These are phyloP conservation scores for Invenusta paracnida DNA, from an alignment of 2,888 invertebrate species.

Conservation along the genomic window DNA sequence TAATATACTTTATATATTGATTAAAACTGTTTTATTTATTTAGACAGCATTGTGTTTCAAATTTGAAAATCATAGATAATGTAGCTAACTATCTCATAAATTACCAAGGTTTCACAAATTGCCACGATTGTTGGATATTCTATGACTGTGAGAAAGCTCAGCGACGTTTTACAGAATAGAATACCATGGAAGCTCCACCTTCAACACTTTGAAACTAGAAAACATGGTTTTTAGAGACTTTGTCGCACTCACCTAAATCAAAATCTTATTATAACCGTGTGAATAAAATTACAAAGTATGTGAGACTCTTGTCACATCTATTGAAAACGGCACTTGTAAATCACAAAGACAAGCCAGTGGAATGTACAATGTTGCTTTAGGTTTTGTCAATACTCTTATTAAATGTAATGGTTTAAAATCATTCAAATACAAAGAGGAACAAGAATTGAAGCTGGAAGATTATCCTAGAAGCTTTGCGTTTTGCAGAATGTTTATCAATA, in stretches of 20 bases:
- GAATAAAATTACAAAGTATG: neutral
- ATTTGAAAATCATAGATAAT: neutral
- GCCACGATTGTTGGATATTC: neutral
- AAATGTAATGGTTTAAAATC: neutral
- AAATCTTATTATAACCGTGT: constrained; percentile 1
- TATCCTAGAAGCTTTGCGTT: neutral
- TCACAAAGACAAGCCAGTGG: constrained; percentile 3
- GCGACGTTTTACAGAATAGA: neutral
- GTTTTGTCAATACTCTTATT: constrained; percentile 16
- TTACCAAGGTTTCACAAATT: neutral
- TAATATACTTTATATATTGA: too few relatives aligned
- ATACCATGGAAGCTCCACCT: neutral
- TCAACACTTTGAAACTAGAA: neutral
- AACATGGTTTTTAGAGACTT: constrained; percentile 8
- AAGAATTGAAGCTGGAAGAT: neutral
- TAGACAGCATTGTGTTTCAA: neutral
- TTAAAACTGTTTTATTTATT: neutral
- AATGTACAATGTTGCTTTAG: constrained; percentile 20
- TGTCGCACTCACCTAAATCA: neutral
- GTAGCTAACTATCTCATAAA: neutral
- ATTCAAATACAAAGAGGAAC: neutral
- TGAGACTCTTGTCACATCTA: neutral
- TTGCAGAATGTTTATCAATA: constrained; percentile 14
- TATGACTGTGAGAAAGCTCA: neutral
- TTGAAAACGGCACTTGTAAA: neutral